These are phyloP conservation scores for Palythoa grandiflora DNA, from an alignment of 92 coral and sea anemone genomes.

Conservation along the genomic window DNA sequence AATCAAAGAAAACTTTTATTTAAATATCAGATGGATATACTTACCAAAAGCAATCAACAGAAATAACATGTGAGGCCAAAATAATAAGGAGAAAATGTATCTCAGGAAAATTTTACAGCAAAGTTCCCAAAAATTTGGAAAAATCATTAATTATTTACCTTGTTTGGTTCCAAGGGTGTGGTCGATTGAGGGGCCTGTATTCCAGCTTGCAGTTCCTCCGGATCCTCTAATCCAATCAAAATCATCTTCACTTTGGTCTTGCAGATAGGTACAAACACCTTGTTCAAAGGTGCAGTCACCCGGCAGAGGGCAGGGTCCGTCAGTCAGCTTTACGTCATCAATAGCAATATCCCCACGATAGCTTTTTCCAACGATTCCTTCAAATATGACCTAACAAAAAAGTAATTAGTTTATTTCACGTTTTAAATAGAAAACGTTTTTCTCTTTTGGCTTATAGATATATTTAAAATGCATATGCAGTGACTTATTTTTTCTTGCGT, in stretches of 20 bases:
- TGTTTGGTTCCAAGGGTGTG: constrained; percentile 85
- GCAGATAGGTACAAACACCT: constrained; percentile 86
- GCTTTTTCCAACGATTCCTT: constrained; percentile 82
- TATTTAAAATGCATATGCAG: no score
- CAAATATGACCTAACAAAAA: constrained; percentile 71
- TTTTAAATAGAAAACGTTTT: no score
- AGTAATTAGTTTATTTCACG: background rate
- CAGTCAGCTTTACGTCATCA: constrained; percentile 77
- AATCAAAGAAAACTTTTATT: no score
- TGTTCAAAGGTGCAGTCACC: constrained; percentile 95
- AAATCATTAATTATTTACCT: constrained; percentile 50
- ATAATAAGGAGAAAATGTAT: no score
- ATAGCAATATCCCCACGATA: constrained; percentile 86
- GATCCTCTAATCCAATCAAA: constrained; percentile 94
- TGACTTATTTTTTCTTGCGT: no score
- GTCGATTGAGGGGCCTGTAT: constrained; percentile 91
- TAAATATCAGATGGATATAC: no score
- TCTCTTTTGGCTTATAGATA: no score
- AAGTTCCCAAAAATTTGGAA: background rate
- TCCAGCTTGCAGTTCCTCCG: constrained; percentile 87
- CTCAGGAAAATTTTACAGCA: no score
- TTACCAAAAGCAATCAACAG: no score
- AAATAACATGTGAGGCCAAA: no score
- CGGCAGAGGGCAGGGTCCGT: constrained; percentile 84
- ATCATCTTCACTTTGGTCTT: constrained; percentile 84